Conservation (phyloP, 2,797 vertebrate species). For the Natrix natrix region DNA sequence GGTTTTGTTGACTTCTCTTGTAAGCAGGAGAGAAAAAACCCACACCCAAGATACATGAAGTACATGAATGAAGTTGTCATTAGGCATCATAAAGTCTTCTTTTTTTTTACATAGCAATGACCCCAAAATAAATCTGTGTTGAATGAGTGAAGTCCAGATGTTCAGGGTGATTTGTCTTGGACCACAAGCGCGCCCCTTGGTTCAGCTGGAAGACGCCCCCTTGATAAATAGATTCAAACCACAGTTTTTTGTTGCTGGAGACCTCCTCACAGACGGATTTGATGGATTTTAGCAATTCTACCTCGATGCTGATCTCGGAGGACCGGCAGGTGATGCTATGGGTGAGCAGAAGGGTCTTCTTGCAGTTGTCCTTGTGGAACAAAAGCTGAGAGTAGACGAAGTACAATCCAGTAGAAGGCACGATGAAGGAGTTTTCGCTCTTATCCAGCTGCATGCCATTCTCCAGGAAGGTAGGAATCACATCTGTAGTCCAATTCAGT, state of each 20-base stretch:
- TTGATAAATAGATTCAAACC: slow-evolving; percentile 66
- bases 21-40: background rate
- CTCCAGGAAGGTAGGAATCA: slow-evolving; percentile 39
- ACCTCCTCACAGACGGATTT: slow-evolving; percentile 55
- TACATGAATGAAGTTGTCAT: background rate
- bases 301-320: background rate
- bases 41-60: background rate
- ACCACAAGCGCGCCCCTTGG: slow-evolving; percentile 56
- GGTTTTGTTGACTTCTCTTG: too few species aligned
- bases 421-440: slow-evolving; percentile 46
- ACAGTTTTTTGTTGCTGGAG: background rate
- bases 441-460: slow-evolving; percentile 43
- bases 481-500: background rate
- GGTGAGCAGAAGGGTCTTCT: slow-evolving; percentile 38
- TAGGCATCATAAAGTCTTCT: background rate
- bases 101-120: slow-evolving; percentile 45
- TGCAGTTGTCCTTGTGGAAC: slow-evolving; percentile 52
- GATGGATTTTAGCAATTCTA: slow-evolving; percentile 60
- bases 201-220: slow-evolving; percentile 64
- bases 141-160: slow-evolving; percentile 47
- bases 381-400: slow-evolving; percentile 70
- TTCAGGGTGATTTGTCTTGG: slow-evolving; percentile 33
- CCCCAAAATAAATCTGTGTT: slow-evolving; percentile 63
- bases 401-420: slow-evolving; percentile 63
- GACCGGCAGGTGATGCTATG: slow-evolving; percentile 56